Evolutionary conservation across 1,140 invertebrate species (phyloP).

Genomic region (Drosophila pseudoobscura): DNA sequence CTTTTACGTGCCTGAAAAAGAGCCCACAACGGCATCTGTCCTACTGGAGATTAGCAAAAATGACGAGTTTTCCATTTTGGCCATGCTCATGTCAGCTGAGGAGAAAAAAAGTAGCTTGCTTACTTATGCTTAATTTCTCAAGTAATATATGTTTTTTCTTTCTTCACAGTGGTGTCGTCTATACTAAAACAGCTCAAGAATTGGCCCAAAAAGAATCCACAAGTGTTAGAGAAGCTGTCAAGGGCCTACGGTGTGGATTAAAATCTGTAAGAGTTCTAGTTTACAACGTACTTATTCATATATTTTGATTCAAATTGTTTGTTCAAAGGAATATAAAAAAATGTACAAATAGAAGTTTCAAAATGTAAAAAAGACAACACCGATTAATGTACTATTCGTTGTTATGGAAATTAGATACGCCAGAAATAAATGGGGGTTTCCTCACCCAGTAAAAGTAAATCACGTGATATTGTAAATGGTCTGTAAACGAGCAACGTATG

Average conservation of each 20-base stretch:
- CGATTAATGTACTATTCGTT: conserved; percentile 1
- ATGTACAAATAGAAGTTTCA: conserved; percentile 18
- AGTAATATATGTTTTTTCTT: conserved; percentile 3
- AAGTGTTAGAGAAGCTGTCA: conserved; percentile 37
- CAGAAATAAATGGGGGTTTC: conserved; percentile 13
- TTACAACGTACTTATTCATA: conserved; percentile 31
- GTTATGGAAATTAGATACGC: conserved; percentile 23
- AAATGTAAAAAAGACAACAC: conserved; percentile 7
- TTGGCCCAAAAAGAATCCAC: conserved; percentile 44
- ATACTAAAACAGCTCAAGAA: conserved; percentile 54
- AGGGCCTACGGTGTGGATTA: conserved; percentile 39
- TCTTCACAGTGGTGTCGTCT: conserved; percentile 38
- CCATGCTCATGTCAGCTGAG: conserved; percentile 70
- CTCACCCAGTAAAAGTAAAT: background rate
- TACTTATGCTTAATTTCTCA: background rate
- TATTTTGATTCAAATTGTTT: conserved; percentile 51
- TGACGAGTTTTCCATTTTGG: conserved; percentile 66
- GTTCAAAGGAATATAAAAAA: conserved; percentile 44
- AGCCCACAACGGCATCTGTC: conserved; percentile 57
- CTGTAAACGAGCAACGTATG: too few species aligned
- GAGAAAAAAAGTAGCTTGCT: conserved; percentile 61
- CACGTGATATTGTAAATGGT: conserved; percentile 25
- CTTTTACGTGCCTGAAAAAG: conserved; percentile 70
- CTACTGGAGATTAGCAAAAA: conserved; percentile 69
- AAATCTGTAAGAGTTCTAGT: conserved; percentile 12